Conservation (phyloP, 2,888 invertebrate genomes). For the Dichetophora obliterata region DNA sequence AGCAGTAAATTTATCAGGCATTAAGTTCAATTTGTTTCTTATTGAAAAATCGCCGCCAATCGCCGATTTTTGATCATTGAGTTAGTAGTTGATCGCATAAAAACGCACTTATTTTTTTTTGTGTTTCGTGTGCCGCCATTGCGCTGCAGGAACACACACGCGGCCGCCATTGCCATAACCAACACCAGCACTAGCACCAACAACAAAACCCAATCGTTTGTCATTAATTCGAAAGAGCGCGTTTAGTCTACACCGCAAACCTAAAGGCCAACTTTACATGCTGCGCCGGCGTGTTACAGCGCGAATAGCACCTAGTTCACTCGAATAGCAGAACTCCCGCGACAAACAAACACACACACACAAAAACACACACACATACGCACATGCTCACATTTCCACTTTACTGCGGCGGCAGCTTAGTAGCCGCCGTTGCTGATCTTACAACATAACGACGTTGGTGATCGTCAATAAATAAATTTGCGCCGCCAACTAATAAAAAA, state of each 20-base stretch:
- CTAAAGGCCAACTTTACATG: conserved; percentile 8
- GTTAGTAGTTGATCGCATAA: neutral
- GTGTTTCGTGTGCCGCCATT: conserved; percentile 28
- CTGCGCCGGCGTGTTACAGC: conserved; percentile 34
- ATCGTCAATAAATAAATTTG: conserved; percentile 50
- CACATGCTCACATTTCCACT: conserved; percentile 28
- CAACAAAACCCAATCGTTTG: conserved; percentile 36
- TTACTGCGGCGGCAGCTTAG: conserved; percentile 51
- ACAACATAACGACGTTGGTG: conserved; percentile 36
- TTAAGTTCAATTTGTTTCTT: conserved; percentile 14
- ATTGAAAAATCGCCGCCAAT: conserved; percentile 1
- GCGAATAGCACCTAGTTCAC: conserved; percentile 33
- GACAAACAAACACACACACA: conserved; percentile 44
- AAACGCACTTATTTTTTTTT: neutral
- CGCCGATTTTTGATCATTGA: no score
- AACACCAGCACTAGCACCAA: conserved; percentile 47
- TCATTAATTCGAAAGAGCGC: neutral
- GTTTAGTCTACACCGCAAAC: neutral
- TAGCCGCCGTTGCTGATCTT: conserved; percentile 54
- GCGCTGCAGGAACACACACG: conserved; percentile 39
- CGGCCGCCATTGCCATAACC: conserved; percentile 38
- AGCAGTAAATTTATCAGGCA: neutral
- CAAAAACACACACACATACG: conserved; percentile 28
- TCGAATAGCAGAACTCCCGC: conserved; percentile 44
- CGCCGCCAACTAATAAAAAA: conserved; percentile 17